phyloP scores from a whole-genome alignment of 2,888 invertebrate species.

The Pammene fasciana region DNA sequence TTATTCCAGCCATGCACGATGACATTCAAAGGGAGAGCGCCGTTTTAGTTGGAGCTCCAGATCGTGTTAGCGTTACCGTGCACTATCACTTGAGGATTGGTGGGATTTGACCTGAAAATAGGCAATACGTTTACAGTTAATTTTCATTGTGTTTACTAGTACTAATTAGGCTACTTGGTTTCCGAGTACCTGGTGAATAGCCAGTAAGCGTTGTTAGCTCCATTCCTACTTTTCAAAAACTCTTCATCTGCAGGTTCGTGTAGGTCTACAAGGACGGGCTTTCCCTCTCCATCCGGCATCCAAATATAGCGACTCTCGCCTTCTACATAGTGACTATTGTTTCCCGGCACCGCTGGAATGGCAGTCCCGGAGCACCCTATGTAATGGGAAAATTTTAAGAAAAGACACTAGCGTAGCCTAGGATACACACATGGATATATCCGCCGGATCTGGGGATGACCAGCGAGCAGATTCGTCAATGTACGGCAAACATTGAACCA shows the following conservation, averaged over 20 bases:
- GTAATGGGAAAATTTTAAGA: not conserved
- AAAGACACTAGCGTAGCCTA: no score
- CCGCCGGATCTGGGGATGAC: no score
- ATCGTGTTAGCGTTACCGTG: conserved; percentile 53
- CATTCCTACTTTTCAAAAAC: conserved; percentile 44
- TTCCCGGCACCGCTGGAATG: conserved; percentile 46
- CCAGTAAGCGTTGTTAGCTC: conserved; percentile 52
- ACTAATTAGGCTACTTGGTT: no score
- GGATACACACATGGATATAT: no score
- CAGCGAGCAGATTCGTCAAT: no score
- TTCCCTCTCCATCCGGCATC: conserved; percentile 49
- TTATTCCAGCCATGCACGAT: conserved; percentile 61
- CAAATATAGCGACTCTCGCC: conserved; percentile 44
- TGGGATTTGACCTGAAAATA: conserved; percentile 46
- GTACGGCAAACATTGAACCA: no score
- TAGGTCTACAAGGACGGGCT: conserved; percentile 52
- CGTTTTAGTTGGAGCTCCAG: conserved; percentile 54
- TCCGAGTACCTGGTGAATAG: conserved; percentile 50
- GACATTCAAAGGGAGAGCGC: conserved; percentile 52
- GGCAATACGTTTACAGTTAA: not conserved
- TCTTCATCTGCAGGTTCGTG: conserved; percentile 44
- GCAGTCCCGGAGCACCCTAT: conserved; percentile 39
- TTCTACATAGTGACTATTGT: conserved; percentile 53
- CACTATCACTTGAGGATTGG: conserved; percentile 51
- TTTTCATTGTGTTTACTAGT: no score